Percentiles rank a stretch among this genome's conserved stretches.
These are phyloP conservation scores for Erebia palarica DNA, from an alignment of 2,888 invertebrate species.

Conservation along the genomic window DNA sequence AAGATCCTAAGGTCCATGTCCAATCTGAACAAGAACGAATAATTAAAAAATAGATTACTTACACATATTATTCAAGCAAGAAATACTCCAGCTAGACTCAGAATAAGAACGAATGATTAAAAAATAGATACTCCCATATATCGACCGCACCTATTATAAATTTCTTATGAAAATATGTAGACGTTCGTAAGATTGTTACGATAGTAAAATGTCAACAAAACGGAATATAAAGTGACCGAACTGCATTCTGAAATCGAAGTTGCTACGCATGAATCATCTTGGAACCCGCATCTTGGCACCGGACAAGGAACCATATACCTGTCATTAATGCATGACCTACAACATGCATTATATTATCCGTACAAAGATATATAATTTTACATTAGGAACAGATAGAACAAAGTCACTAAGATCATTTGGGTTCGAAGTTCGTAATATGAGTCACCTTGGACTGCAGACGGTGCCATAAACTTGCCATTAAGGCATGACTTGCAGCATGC, in stretches of 20 bases:
- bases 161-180: not conserved
- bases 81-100: too few relatives aligned
- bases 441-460: constrained; percentile 63
- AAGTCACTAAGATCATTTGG: not conserved
- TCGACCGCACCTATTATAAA: not conserved
- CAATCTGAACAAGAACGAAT: too few relatives aligned
- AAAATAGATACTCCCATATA: too few relatives aligned
- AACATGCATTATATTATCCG: constrained; percentile 49
- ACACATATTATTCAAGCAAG: too few relatives aligned
- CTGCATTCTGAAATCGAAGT: constrained; percentile 67
- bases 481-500: constrained; percentile 38
- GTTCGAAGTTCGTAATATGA: constrained; percentile 57
- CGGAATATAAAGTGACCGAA: constrained; percentile 56
- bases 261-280: constrained; percentile 66
- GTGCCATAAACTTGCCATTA: constrained; percentile 62
- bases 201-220: constrained; percentile 33
- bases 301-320: constrained; percentile 62
- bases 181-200: not conserved
- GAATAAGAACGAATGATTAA: too few relatives aligned
- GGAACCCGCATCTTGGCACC: constrained; percentile 66
- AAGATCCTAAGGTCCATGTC: too few relatives aligned
- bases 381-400: not conserved
- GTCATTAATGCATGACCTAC: constrained; percentile 55
- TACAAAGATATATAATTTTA: constrained; percentile 18
- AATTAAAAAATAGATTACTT: too few relatives aligned